Evolutionary conservation across 92 coral and sea anemone genomes (phyloP), one percentile per base, ranked within the genome.

Genomic region (Metridium senile): DNA sequence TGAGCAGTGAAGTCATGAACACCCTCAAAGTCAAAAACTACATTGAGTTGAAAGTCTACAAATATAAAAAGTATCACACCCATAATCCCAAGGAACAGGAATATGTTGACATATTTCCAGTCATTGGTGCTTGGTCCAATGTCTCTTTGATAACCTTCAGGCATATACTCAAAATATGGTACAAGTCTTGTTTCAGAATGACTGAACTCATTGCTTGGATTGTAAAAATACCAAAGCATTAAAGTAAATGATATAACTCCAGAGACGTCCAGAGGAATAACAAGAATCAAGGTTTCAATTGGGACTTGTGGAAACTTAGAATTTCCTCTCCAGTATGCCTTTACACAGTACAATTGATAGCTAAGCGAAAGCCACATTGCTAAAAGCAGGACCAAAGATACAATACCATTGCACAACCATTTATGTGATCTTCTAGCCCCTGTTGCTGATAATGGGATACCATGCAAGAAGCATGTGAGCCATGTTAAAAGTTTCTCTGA

Each of bases 181-280:
- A 84, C 75, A 19, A 88, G 72, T 59, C 54, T 81, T 63, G 83
- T 68, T 32, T 49, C 25, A 0, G 87, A 73, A 58, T 71, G 81
- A 28, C 73, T 71, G 69, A 88, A 80, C 22, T 70, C 74, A 72
- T 84, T 79, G 31, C 30, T 28, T 25, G 71, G 46, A 65, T 62
- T 79, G 74, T 84, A 88, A 74, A 88, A 88, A 32, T 88, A 88
- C 46, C 80, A n/a, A 10, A 84, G 64, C 13, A 78, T 39, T 47
- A 84, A 59, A 10, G 89, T 88, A 33, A 84, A 88, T 21, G 92
- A 84, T 27, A 72, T 67, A 25, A 89, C 79, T 43, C 82, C 81
- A 0, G 93, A 80, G 43, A 80, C 66, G 26, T 70, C 81, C 43
- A 84, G 66, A 1, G 88, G 70, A 33, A 84, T 58, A 19, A 80